Conservation (phyloP, 2,113 vertebrate genomes). For the Tetrao urogallus region DNA sequence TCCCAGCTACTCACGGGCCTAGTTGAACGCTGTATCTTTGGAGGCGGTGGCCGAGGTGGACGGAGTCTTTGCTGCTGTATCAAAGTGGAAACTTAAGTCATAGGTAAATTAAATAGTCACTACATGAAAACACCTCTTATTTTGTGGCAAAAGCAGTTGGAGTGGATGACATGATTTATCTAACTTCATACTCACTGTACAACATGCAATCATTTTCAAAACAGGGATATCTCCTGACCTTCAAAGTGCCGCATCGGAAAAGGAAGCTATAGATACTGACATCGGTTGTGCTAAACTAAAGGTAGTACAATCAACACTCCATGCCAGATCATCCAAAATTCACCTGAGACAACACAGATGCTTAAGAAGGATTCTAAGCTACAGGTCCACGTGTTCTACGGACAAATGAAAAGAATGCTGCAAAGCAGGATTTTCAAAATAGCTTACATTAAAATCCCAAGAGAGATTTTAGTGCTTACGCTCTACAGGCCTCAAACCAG, state of each 20-base stretch:
- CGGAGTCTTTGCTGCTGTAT: constrained; percentile 81
- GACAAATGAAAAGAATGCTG: neutral
- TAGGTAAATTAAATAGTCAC: constrained; percentile 59
- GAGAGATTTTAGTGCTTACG: neutral
- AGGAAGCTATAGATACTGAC: rapidly evolving
- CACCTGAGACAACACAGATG: neutral
- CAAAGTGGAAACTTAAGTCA: constrained; percentile 82
- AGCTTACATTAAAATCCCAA: neutral
- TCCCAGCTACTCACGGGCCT: constrained; percentile 86
- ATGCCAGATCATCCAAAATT: neutral
- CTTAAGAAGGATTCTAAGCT: neutral
- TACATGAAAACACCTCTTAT: neutral
- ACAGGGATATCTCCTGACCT: neutral
- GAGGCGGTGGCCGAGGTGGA: constrained; percentile 82
- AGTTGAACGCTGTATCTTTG: constrained; percentile 83
- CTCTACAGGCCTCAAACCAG: neutral
- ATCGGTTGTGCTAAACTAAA: neutral
- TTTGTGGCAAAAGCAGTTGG: constrained; percentile 10
- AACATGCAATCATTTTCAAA: neutral
- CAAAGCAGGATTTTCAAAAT: neutral
- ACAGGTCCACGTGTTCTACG: neutral
- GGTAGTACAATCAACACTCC: neutral
- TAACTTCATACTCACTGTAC: constrained; percentile 7
- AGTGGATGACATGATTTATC: neutral
- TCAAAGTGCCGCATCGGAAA: rapidly evolving